Conservation (phyloP, 2,797 vertebrate genomes). For the Brachyalestes nurse region DNA sequence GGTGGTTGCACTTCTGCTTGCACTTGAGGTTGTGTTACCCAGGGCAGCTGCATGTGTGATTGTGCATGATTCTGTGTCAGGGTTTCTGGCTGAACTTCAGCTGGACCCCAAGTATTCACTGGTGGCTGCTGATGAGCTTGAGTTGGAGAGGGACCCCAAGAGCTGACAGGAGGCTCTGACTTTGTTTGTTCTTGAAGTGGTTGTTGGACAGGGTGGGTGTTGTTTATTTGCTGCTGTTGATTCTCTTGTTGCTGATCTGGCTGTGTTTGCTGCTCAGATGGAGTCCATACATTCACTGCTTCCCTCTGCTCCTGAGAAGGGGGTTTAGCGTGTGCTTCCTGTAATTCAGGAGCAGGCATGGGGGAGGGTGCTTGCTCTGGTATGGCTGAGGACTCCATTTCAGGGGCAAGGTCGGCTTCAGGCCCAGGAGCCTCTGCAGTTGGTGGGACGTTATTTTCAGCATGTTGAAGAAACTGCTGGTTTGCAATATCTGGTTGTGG, state of each 20-base stretch:
- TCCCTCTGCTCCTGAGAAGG: constrained; percentile 64
- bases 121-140: constrained; percentile 70
- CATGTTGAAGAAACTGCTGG: constrained; percentile 81
- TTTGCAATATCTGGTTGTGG: constrained; percentile 74
- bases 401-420: constrained; percentile 60
- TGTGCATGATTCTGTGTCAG: constrained; percentile 57
- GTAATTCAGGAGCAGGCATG: constrained; percentile 65
- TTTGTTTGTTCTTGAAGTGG: constrained; percentile 58
- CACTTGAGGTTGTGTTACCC: constrained; percentile 69
- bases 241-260: constrained; percentile 67
- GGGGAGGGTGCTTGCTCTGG: constrained; percentile 60
- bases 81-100: constrained; percentile 69
- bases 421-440: constrained; percentile 71
- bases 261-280: constrained; percentile 72
- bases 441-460: constrained; percentile 78
- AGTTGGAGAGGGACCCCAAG: constrained; percentile 70
- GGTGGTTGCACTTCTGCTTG: constrained; percentile 52
- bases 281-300: constrained; percentile 61
- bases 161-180: constrained; percentile 61
- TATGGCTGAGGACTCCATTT: constrained; percentile 67
- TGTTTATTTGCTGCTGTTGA: constrained; percentile 39
- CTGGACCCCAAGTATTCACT: constrained; percentile 69
- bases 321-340: constrained; percentile 61
- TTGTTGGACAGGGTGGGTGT: constrained; percentile 49
- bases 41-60: constrained; percentile 65